Conservation (phyloP, 1,140 invertebrate species). For the Stegodyphus dumicola region DNA sequence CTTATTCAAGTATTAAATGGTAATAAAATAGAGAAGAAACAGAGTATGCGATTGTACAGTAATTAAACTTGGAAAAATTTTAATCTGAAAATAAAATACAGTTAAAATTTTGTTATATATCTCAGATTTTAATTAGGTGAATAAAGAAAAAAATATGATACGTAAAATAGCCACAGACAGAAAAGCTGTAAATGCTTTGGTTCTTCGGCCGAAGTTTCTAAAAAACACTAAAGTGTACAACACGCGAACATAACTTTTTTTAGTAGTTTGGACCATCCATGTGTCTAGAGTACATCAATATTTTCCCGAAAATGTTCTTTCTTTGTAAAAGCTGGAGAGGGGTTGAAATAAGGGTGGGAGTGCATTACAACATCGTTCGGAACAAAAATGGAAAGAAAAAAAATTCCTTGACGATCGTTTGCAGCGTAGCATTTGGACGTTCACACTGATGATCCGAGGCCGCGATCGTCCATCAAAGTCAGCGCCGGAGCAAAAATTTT, state of each 20-base stretch:
- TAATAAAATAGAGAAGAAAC: no score
- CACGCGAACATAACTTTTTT: slow-evolving; percentile 31
- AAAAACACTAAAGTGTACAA: slow-evolving; percentile 22
- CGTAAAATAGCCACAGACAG: no score
- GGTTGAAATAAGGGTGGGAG: neutral
- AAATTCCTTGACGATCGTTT: slow-evolving; percentile 31
- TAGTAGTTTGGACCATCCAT: slow-evolving; percentile 16
- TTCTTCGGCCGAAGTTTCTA: neutral
- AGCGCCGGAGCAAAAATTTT: slow-evolving; percentile 37
- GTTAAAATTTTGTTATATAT: no score
- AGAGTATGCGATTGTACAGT: no score
- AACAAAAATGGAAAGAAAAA: slow-evolving; percentile 46
- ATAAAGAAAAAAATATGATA: no score
- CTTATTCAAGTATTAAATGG: no score
- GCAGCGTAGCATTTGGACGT: slow-evolving; percentile 34
- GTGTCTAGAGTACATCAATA: slow-evolving; percentile 18
- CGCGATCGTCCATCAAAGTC: slow-evolving; percentile 53
- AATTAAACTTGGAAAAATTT: no score
- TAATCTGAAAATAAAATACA: no score
- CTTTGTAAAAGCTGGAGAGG: neutral
- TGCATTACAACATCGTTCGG: slow-evolving; percentile 38
- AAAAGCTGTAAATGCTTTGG: no score
- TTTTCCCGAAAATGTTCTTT: neutral
- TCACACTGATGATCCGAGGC: slow-evolving; percentile 39
- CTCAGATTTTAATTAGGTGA: no score